Evolutionary conservation across 2,888 invertebrate genomes (phyloP), one percentile per base, ranked within the genome.

Genomic region (Hirudinaria manillensis): DNA sequence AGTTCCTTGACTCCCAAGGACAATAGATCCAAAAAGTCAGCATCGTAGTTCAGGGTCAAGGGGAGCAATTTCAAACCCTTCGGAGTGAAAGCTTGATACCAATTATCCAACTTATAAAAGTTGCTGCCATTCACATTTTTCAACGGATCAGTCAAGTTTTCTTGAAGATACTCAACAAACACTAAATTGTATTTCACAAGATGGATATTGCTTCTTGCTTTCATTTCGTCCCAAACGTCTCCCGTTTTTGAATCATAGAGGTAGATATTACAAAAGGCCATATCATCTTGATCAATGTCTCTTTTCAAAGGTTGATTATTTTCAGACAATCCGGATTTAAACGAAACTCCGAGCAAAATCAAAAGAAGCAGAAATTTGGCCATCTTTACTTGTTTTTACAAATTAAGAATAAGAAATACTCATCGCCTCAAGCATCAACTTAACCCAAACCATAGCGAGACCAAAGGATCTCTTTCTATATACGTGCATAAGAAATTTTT

Each of bases 21-120:
- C 34, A 84, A 78, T 61, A 84, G 81, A 45, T 80, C 78, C 77
- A 84, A 78, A 2, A 83, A 83, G 7, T 83, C 77, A 3, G 83
- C 80, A 53, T 83, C 83, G 76, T 83, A 83, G 78, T 84, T 82
- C 77, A 84, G 84, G 0, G 83, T 81, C 71, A 84, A 77, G 75
- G 83, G 81, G 32, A 84, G 79, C 65, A 84, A 76, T 0, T 82
- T 83, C 38, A 81, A 79, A 0, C 84, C 84, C 74, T 84, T 84
- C n/a, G 79, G 79, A 13, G 80, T 81, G 32, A 80, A 78, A 0
- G 82, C 83, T n/a, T 82, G 79, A 67, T 81, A 81, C 84, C 84
- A 84, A 34, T 80, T 76, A 79, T 81, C 80, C 0, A 82, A 81
- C 78, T 82, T 80, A 76, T 82, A 83, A 38, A 80, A 78, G 6